Percentiles rank a stretch among this genome's conserved stretches.
phyloP scores from a whole-genome alignment of 2,113 vertebrate species.

The Protobothrops flavoviridis region DNA sequence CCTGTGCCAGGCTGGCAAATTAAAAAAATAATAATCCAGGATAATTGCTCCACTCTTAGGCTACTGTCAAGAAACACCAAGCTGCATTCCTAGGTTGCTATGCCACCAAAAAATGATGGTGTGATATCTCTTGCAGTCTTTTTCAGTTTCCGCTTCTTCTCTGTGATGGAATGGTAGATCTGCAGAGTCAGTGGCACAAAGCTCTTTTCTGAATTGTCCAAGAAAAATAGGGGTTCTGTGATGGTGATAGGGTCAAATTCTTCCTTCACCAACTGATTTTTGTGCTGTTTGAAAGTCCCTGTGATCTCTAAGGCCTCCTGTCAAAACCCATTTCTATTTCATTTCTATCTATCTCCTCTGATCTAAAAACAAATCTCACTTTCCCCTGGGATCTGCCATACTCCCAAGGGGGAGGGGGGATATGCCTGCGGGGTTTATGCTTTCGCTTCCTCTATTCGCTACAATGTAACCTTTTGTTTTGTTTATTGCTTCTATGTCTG shows the following conservation, averaged over 20 bases:
- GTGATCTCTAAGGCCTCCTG: constrained; percentile 72
- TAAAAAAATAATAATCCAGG: background rate
- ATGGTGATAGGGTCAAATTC: constrained; percentile 75
- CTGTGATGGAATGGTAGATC: constrained; percentile 63
- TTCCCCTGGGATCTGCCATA: no score
- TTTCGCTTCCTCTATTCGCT: no score
- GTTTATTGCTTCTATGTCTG: no score
- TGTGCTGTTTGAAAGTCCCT: constrained; percentile 83
- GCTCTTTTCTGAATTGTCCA: constrained; percentile 62
- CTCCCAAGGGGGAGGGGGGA: no score
- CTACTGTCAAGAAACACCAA: background rate
- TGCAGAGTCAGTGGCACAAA: constrained; percentile 69
- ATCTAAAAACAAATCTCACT: no score
- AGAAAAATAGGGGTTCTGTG: constrained; percentile 75
- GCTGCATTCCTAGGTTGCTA: background rate
- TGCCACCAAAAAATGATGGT: no score
- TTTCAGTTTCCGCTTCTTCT: constrained; percentile 69
- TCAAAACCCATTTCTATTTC: no score
- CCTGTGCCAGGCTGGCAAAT: background rate
- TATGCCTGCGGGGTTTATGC: no score
- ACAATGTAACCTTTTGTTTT: no score
- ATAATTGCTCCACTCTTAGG: background rate
- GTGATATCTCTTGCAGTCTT: background rate
- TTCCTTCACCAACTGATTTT: constrained; percentile 73
- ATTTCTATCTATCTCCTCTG: no score